phyloP scores from a whole-genome alignment of 92 coral and sea anemone species.

The Muricea muricata region DNA sequence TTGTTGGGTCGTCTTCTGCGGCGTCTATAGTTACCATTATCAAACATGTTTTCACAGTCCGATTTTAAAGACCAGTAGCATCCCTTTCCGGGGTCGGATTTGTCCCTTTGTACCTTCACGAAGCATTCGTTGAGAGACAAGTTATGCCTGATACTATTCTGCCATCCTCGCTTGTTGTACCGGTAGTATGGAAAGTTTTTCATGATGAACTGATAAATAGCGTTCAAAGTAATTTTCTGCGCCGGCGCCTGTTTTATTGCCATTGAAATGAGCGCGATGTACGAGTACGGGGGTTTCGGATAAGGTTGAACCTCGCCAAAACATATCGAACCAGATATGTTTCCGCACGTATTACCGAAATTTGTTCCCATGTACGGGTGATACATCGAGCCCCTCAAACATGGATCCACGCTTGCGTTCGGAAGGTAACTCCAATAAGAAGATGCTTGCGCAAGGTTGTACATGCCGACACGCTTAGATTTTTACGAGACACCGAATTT shows the following conservation, averaged over 20 bases:
- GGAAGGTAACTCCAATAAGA: conserved; percentile 38
- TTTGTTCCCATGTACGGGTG: conserved; percentile 20
- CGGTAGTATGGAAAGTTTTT: conserved; percentile 96
- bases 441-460: conserved; percentile 11
- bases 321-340: conserved; percentile 3
- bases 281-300: conserved; percentile 97
- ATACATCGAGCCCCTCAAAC: conserved; percentile 15
- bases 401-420: neutral
- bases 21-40: conserved; percentile 94
- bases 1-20: conserved; percentile 77
- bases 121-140: conserved; percentile 95
- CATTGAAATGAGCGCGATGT: conserved; percentile 97
- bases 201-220: conserved; percentile 96
- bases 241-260: conserved; percentile 93
- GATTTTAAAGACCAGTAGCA: conserved; percentile 97
- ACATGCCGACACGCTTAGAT: neutral
- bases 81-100: conserved; percentile 96
- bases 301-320: conserved; percentile 68
- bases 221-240: conserved; percentile 89
- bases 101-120: conserved; percentile 91
- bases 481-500: neutral
- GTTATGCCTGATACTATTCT: conserved; percentile 97
- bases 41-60: conserved; percentile 95
- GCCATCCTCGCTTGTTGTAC: conserved; percentile 98
- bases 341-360: neutral